These are phyloP conservation scores for Lepidothrix coronata DNA, from an alignment of 2,113 vertebrate genomes.

Conservation along the genomic window DNA sequence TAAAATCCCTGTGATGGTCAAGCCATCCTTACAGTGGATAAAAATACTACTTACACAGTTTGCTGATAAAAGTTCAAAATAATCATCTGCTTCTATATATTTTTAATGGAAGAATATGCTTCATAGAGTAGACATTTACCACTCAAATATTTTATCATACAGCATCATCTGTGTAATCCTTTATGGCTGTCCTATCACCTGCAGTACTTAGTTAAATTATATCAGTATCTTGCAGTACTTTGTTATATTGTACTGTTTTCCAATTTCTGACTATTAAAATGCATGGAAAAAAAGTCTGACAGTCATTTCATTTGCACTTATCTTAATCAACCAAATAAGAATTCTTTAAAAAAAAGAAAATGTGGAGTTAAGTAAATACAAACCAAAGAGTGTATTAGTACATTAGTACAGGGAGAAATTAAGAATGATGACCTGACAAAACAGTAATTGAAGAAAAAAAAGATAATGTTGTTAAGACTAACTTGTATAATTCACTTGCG, in stretches of 20 bases:
- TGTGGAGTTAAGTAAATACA: constrained; percentile 44
- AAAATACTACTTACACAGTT: not conserved
- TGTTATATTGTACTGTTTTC: not conserved
- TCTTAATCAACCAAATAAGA: constrained; percentile 43
- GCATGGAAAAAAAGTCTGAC: not conserved
- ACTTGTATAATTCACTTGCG: constrained; percentile 44
- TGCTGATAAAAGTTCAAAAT: not conserved
- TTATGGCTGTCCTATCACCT: not conserved
- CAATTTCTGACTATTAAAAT: constrained; percentile 26
- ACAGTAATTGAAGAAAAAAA: constrained; percentile 53
- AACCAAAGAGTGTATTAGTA: constrained; percentile 52
- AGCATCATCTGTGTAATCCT: not conserved
- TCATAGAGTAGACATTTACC: not conserved
- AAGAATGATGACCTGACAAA: constrained; percentile 72
- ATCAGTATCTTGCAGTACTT: not conserved
- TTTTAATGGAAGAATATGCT: constrained; percentile 18
- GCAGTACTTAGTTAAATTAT: not conserved
- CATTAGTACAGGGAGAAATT: constrained; percentile 6
- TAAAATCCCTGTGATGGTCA: constrained; percentile 35
- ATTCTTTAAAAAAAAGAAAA: constrained; percentile 18
- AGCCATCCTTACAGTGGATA: not conserved
- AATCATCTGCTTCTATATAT: not conserved
- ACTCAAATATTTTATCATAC: not conserved
- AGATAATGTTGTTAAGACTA: not conserved
- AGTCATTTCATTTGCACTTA: not conserved